phyloP scores from a whole-genome alignment of 2,888 invertebrate genomes.

The Ditula angustiorana region DNA sequence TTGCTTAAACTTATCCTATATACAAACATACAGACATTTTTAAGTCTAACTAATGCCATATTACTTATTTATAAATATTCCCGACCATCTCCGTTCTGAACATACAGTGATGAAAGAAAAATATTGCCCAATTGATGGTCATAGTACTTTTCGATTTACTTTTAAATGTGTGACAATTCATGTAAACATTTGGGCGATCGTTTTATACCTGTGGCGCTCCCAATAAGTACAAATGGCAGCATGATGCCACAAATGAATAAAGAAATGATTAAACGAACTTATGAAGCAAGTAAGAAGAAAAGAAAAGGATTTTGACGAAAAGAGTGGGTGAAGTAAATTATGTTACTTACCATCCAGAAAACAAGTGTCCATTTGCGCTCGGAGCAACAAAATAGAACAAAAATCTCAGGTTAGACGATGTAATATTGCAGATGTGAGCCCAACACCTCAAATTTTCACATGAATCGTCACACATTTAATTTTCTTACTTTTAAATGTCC shows the following conservation, averaged over 20 bases:
- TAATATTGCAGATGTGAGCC: too few species aligned
- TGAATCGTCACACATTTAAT: not conserved
- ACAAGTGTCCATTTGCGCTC: too few species aligned
- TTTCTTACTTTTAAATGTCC: slow-evolving; percentile 16
- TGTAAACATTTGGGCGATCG: not conserved
- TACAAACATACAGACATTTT: slow-evolving; percentile 7
- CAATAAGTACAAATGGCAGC: not conserved
- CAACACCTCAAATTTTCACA: not conserved
- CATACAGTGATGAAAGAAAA: not conserved
- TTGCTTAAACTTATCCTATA: not conserved
- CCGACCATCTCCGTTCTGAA: not conserved
- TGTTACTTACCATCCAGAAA: too few species aligned
- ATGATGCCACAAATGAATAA: not conserved
- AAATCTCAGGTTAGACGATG: too few species aligned
- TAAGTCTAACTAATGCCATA: not conserved
- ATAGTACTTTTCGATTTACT: not conserved
- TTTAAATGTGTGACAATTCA: not conserved
- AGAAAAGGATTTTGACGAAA: not conserved
- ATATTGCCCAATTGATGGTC: not conserved
- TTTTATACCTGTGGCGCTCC: too few species aligned
- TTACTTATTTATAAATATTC: not conserved
- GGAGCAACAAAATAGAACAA: too few species aligned
- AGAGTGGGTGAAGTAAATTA: too few species aligned
- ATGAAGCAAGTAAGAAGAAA: not conserved
- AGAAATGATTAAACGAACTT: not conserved